Base-by-base conservation (phyloP, 2,797 vertebrate species). In the Tolypeutes matacus region DNA sequence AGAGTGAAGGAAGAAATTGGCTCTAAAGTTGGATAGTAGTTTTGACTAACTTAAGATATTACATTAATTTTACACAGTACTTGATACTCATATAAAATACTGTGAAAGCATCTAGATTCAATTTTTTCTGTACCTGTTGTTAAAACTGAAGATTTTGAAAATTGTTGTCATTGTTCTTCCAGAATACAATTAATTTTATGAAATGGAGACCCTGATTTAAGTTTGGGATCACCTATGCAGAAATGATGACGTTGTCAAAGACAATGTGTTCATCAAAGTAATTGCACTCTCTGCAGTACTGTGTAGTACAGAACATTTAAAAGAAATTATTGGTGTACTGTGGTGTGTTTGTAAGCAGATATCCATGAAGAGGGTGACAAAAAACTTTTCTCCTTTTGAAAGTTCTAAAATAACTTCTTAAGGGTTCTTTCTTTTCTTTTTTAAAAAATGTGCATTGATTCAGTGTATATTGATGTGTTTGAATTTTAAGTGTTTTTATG, bases 61-160 rank as follows among this genome's bases (percentile, higher is more conserved):
- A 14, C 89, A 65, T 62, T 97, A 88, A 95, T 95, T 97, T 97
- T 98, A 97, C 89, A 82, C 39, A 97, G 97, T 98, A 97, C 67
- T 95, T 95, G 87, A 91, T 96, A 96, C 91, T 96, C 85, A 51
- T 58, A 93, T 96, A 91, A 98, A 98, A 98, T 98, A 98, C 97
- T 97, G 98, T 98, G 98, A 98, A 96, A 93, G 86, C 94, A 90
- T 97, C 92, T 97, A 96, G 90, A 95, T 98, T 98, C 96, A 97
- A 92, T 91, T 93, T 97, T 60, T 97, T 85, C 58, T 97, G 85
- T 82, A 94, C 65, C 62, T 94, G 21, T 83, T 95, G 83, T 93
- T 98, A 98, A 98, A 98, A 98, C 78, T 69, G 96, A 96, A 97
- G 93, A 87, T 91, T 94, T 94, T 46, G 89, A 97, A 97, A 97